These are phyloP conservation scores for Drosophila kikkawai DNA, from an alignment of 1,140 invertebrate species.

Conservation along the genomic window DNA sequence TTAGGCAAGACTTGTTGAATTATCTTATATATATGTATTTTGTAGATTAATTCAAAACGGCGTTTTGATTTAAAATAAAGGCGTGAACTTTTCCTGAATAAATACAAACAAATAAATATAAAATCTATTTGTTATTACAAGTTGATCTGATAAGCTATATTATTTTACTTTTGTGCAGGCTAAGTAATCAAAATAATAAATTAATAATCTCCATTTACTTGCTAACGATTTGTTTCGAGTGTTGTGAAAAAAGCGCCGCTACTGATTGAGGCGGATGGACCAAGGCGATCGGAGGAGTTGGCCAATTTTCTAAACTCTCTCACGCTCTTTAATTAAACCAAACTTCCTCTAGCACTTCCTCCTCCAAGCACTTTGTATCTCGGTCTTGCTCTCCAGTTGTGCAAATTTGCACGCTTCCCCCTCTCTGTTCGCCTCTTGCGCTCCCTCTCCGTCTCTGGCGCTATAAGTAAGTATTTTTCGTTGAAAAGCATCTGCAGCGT, in stretches of 20 bases:
- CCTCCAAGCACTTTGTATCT: background rate
- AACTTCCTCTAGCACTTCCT: slow-evolving; percentile 46
- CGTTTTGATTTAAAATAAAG: too few species aligned
- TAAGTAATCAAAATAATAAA: background rate
- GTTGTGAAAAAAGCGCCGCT: slow-evolving; percentile 1
- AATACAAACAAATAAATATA: too few species aligned
- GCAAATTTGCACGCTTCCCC: slow-evolving; percentile 39
- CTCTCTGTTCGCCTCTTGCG: slow-evolving; percentile 29
- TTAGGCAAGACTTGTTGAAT: too few species aligned
- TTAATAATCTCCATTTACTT: background rate
- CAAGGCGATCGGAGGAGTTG: too few species aligned
- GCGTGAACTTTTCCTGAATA: too few species aligned
- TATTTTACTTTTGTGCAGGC: background rate
- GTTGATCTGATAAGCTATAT: too few species aligned
- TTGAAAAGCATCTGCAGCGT: slow-evolving; percentile 71
- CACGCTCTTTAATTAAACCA: slow-evolving; percentile 77
- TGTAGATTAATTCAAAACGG: too few species aligned
- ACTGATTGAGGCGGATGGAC: too few species aligned
- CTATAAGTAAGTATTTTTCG: slow-evolving; percentile 41
- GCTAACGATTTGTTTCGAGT: slow-evolving; percentile 9
- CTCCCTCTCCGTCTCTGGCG: slow-evolving; percentile 26
- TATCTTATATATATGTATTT: too few species aligned
- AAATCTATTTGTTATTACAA: too few species aligned
- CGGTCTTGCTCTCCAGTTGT: slow-evolving; percentile 6
- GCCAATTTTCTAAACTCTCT: slow-evolving; percentile 67